Evolutionary conservation across 2,888 invertebrate genomes (phyloP).

Genomic region (Agonopterix subpropinquella): DNA sequence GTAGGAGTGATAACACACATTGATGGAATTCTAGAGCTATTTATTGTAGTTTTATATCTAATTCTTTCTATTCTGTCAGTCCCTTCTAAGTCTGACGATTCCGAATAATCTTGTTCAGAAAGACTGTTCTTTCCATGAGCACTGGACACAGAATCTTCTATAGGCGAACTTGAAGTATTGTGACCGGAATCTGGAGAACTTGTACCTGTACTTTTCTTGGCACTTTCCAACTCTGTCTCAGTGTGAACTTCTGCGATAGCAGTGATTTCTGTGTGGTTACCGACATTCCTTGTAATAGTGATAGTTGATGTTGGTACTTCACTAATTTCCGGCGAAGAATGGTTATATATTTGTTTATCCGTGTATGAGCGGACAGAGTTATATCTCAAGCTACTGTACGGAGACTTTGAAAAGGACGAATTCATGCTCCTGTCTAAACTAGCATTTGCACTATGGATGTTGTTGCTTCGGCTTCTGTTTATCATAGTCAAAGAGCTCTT

Average conservation of each 20-base stretch:
- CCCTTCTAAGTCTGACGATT: slow-evolving; percentile 91
- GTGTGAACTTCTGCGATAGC: slow-evolving; percentile 76
- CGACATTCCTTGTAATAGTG: slow-evolving; percentile 58
- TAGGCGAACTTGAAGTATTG: slow-evolving; percentile 87
- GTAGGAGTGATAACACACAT: slow-evolving; percentile 94
- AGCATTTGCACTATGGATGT: slow-evolving; percentile 68
- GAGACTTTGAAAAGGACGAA: slow-evolving; percentile 56
- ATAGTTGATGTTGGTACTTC: slow-evolving; percentile 46
- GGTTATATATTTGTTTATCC: slow-evolving; percentile 50
- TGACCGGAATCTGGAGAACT: slow-evolving; percentile 88
- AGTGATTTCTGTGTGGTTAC: slow-evolving; percentile 71
- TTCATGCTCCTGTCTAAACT: slow-evolving; percentile 73
- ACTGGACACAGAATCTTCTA: slow-evolving; percentile 83
- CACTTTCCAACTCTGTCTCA: slow-evolving; percentile 59
- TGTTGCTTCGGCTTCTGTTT: slow-evolving; percentile 67
- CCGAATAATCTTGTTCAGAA: slow-evolving; percentile 89
- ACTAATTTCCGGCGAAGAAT: slow-evolving; percentile 55
- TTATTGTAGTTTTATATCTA: slow-evolving; percentile 89
- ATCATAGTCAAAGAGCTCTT: slow-evolving; percentile 84
- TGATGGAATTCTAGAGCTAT: slow-evolving; percentile 91
- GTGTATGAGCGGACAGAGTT: slow-evolving; percentile 47
- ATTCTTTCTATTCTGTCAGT: slow-evolving; percentile 91
- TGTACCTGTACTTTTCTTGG: slow-evolving; percentile 78
- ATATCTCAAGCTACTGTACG: slow-evolving; percentile 57
- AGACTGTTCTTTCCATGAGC: slow-evolving; percentile 81